phyloP scores from a whole-genome alignment of 53 echinoderm and acorn worm species.

The Hippasteria phrygiana region DNA sequence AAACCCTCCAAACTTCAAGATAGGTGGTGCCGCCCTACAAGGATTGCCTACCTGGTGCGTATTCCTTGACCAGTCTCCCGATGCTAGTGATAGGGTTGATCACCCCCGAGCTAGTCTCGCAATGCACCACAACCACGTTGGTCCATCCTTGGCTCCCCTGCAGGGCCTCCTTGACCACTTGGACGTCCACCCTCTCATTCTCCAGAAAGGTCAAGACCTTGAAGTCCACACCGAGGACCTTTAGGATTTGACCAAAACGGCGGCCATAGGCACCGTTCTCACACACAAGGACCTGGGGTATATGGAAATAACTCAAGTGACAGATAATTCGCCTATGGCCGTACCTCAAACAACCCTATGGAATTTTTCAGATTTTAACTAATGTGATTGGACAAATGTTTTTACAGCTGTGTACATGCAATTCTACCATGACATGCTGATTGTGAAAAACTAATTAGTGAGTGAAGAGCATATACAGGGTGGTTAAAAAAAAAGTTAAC shows the following conservation, averaged over 20 bases:
- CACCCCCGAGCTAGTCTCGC: conserved; percentile 86
- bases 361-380: too few relatives aligned
- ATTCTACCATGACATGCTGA: too few relatives aligned
- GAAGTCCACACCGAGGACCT: conserved; percentile 66
- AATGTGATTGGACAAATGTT: too few relatives aligned
- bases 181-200: conserved; percentile 54
- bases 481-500: too few relatives aligned
- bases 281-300: conserved; percentile 77
- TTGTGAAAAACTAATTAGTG: too few relatives aligned
- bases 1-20: background rate
- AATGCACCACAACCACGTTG: conserved; percentile 86
- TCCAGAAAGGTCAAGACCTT: conserved; percentile 72
- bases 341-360: too few relatives aligned
- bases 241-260: conserved; percentile 65
- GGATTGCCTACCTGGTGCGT: conserved; percentile 70
- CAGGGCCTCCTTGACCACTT: conserved; percentile 67
- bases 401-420: too few relatives aligned
- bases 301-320: too few relatives aligned
- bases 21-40: background rate
- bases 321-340: too few relatives aligned
- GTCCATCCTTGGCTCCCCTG: conserved; percentile 69
- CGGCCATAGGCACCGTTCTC: conserved; percentile 87
- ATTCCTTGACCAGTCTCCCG: conserved; percentile 78
- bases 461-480: too few relatives aligned
- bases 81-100: conserved; percentile 80